Base-by-base conservation (phyloP, 1,140 invertebrate species). In the Drosophila burlai region DNA sequence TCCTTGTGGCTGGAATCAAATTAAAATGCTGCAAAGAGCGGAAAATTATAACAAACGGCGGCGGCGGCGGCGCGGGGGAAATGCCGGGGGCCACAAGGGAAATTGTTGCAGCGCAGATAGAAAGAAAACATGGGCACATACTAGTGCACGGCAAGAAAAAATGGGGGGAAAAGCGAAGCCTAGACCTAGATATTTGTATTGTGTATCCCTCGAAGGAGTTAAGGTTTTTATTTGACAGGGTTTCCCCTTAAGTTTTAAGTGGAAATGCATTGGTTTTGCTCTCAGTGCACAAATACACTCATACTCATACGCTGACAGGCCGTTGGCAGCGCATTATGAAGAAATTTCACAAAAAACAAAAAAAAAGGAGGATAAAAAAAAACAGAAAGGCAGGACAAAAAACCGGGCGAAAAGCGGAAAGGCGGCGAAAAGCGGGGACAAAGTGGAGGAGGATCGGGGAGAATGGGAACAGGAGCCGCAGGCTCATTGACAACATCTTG, bases 401-500 rank as follows among this genome's bases (percentile, higher is more conserved):
- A 71, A 68, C 38, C 18, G 43, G 43, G 45, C 26, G 40, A 43
- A 61, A 49, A 13, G 31, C 26, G 55, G 18, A 58, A 57, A 69
- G 58, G 45, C 31, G 36, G 29, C 18, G 52, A 31, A 38, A 24
- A 31, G 29, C 21, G 52, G 29, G 36, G 29, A 26, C 18, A n/a
- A 34, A 60, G 16, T 36, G 26, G 34, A 59, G 68, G 42, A 15
- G 50, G 29, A 13, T 16, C 5, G 49, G 52, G 52, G 24, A 54
- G 38, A 49, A 42, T 50, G 55, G 47, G 26, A 42, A 59, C 62
- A 69, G 75, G 63, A 43, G 80, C 80, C 80, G 67, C 83, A 79
- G 77, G 76, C 83, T 87, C 83, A 86, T 86, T 86, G 83, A 86
- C 80, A 87, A 83, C 83, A 86, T 86, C 83, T 87, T 86, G 83